Percentiles rank a stretch among this genome's conserved stretches.
phyloP scores from a whole-genome alignment of 64 coral and sea anemone species.

The Anthopleura sola region DNA sequence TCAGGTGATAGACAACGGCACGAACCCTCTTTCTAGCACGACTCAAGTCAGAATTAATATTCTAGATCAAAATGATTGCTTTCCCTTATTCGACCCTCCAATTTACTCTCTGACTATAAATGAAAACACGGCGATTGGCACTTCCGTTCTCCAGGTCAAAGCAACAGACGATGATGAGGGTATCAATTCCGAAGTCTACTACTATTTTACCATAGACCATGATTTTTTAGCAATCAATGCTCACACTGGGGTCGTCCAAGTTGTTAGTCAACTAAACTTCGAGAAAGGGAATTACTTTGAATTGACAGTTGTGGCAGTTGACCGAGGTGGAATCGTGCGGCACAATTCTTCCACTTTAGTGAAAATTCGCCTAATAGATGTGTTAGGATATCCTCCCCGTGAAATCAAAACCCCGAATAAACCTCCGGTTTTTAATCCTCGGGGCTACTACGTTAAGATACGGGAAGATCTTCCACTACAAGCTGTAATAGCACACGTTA shows the following conservation, averaged over 20 bases:
- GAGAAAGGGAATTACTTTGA: constrained; percentile 70
- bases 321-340: constrained; percentile 54
- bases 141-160: constrained; percentile 71
- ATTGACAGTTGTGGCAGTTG: constrained; percentile 62
- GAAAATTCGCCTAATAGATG: constrained; percentile 58
- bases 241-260: constrained; percentile 78
- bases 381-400: constrained; percentile 44
- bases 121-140: constrained; percentile 54
- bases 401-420: not conserved
- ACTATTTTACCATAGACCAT: constrained; percentile 58
- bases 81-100: constrained; percentile 56
- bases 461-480: constrained; percentile 84
- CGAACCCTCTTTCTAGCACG: constrained; percentile 30
- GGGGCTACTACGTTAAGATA: constrained; percentile 76
- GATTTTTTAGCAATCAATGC: constrained; percentile 84
- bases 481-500: constrained; percentile 58
- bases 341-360: constrained; percentile 58
- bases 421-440: constrained; percentile 40
- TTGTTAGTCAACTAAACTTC: constrained; percentile 62
- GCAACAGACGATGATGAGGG: constrained; percentile 79
- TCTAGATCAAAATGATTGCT: constrained; percentile 87
- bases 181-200: constrained; percentile 82
- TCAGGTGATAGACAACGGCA: constrained; percentile 75
- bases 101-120: constrained; percentile 65
- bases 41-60: constrained; percentile 83